Base-by-base conservation (phyloP, 1,140 invertebrate species). In the Eulimnadia texana region DNA sequence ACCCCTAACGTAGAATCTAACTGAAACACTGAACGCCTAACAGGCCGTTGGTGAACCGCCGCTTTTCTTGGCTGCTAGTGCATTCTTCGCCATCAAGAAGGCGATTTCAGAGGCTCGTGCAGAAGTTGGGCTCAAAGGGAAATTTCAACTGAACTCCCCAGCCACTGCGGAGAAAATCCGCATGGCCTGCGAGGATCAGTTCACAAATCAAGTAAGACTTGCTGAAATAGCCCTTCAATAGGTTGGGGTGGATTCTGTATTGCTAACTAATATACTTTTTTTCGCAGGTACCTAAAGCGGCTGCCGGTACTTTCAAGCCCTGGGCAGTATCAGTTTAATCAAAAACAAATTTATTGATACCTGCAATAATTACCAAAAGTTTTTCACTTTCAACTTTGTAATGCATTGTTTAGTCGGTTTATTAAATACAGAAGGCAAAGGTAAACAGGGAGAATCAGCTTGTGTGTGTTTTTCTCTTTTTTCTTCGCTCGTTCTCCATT, bases 31-130 rank as follows among this genome's bases (percentile, higher is more conserved):
- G n/a, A n/a, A n/a, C n/a, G n/a, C n/a, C n/a, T n/a, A n/a, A n/a
- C n/a, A 90, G 89, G 94, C 91, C 64, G 85, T 97, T 54, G 94
- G 93, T 3, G 94, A 98, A 74, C 93, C 93, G 3, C 93, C 93
- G 0, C 72, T 98, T 16, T 96, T 97, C 69, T 75, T 96, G 58
- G 88, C 91, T 0, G 79, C 84, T 20, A 84, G 90, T 0, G 82
- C 83, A 0, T 92, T 92, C 69, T 95, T 91, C 73, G 93, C 93
- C 3, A 88, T 95, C 50, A 86, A 85, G 72, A 86, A 96, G 69
- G 93, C 94, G 1, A 84, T 97, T 29, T 79, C 77, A 67, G 80
- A 85, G 10, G 88, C 90, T 1, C 74, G 93, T 33, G 67, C 69
- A 25, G 87, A 94, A 57, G 77, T 78, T 55, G 83, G 83, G 2